Base-by-base conservation (phyloP, 2,113 vertebrate species). In the Verasper variegatus region DNA sequence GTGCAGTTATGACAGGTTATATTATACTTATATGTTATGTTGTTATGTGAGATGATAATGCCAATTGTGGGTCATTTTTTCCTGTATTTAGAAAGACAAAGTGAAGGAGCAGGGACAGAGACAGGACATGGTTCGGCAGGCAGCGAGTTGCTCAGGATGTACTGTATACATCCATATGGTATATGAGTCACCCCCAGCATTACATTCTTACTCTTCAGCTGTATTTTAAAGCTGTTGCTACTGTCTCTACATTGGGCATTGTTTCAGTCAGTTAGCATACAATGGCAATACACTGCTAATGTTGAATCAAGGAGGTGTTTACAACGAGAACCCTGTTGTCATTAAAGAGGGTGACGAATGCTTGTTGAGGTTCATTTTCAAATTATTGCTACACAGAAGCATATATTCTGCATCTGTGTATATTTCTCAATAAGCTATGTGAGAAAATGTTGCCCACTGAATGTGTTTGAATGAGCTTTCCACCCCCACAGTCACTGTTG, bases 391-490 rank as follows among this genome's bases (percentile, higher is more conserved):
- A 21, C 13, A 55, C 2, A 20, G 13, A 52, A 8, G 14, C 20
- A 52, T 6, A 13, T 78, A n/a, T 69, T 51, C 23, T 58, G 54
- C 64, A 45, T 23, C 2, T 52, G 52, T 24, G 52, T 60, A 40
- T 65, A 3, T 62, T 14, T 47, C 27, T 47, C 13, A 5, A 70
- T 14, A 18, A 20, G 1, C 31, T 59, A 17, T n/a, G 27, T 63
- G 31, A 7, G 31, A 8, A 31, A 31, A 31, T 31, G 15, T 76
- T 51, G 51, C 65, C 55, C 52, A 5, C 49, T 26, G 17, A 37
- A 52, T 35, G 42, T 74, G n/a, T 52, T 42, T 71, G 23, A 66
- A 59, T 82, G 71, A 42, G 60, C 37, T 47, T 54, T 71, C 42
- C 57, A 71, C 59, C 45, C 23, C 60, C 70, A 60, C 56, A 47